Base-by-base conservation (phyloP, 2,888 invertebrate species). In the Desoria tigrina region DNA sequence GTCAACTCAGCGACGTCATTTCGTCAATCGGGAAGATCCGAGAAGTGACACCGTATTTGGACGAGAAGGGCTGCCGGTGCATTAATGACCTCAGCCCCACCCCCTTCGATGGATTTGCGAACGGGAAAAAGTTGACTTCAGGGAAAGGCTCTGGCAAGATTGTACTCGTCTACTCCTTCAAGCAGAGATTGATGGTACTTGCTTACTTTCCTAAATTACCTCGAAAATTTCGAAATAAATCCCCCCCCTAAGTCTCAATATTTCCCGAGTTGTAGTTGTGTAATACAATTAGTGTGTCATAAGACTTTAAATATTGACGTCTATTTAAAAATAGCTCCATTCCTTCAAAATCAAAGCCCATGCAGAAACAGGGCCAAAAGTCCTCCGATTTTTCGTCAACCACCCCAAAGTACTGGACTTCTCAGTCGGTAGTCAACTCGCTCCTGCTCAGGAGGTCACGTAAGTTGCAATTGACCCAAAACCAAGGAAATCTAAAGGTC, bases 391-490 rank as follows among this genome's bases (percentile, higher is more conserved):
- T 32, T 67, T 67, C 24, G 63, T 60, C 0, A 67, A 67, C 53
- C 67, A 67, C 53, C 67, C 67, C 14, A 67, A 67, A 53, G 42
- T 64, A 7, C 53, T 67, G 21, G 67, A 67, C 21, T 67, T 67
- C 26, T 28, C 39, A 6, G 61, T 64, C 2, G 63, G 56, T 18
- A 24, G 50, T 14, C 60, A 63, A 23, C 28, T 67, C 4, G 67
- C 64, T 14, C 67, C 67, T 14, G 61, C 63, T 7, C 67, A 67
- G 27, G 63, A 67, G 57, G 64, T 67, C 42, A 67, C 64, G 66
- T 67, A 60, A 60, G 59, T 4, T n/a, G 7, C 9, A 39, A 39
- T 39, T 39, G 16, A 39, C 16, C 16, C 9, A 39, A 9, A 39
- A 39, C 39, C 16, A 39, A 39, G 39, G 16, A 39, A 39, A 16